Percentiles rank a stretch among this genome's conserved stretches.
phyloP scores from a whole-genome alignment of 2,888 invertebrate genomes.

The Diachrysia chrysitis region DNA sequence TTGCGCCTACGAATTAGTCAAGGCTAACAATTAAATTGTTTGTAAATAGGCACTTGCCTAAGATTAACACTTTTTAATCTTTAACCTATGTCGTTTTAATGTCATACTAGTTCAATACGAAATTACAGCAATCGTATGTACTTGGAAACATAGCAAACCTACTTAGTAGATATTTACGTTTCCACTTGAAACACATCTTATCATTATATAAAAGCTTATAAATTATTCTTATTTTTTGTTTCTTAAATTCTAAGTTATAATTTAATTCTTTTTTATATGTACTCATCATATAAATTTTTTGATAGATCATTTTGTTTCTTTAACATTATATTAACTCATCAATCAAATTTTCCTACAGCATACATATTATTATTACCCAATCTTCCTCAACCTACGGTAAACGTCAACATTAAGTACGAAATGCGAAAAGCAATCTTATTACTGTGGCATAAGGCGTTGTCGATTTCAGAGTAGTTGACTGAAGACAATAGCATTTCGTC shows the following conservation, averaged over 20 bases:
- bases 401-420: neutral
- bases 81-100: neutral
- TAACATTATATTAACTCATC: neutral
- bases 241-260: neutral
- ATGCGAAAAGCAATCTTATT: neutral
- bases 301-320: neutral
- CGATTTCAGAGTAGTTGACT: neutral
- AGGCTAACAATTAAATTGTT: neutral
- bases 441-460: neutral
- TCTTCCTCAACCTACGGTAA: neutral
- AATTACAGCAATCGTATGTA: too few relatives aligned
- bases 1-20: neutral
- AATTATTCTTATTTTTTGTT: neutral
- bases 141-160: too few relatives aligned
- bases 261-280: neutral
- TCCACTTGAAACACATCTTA: too few relatives aligned
- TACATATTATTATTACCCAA: neutral
- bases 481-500: constrained; percentile 14
- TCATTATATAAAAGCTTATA: neutral
- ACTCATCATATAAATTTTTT: neutral
- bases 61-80: too few relatives aligned
- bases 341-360: neutral
- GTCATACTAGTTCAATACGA: neutral
- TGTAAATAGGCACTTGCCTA: neutral
- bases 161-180: too few relatives aligned